A percentile compares a stretch with the other conserved stretches of the same genome.
phyloP scores from a whole-genome alignment of 2,113 vertebrate genomes.

The Grammomys surdaster region DNA sequence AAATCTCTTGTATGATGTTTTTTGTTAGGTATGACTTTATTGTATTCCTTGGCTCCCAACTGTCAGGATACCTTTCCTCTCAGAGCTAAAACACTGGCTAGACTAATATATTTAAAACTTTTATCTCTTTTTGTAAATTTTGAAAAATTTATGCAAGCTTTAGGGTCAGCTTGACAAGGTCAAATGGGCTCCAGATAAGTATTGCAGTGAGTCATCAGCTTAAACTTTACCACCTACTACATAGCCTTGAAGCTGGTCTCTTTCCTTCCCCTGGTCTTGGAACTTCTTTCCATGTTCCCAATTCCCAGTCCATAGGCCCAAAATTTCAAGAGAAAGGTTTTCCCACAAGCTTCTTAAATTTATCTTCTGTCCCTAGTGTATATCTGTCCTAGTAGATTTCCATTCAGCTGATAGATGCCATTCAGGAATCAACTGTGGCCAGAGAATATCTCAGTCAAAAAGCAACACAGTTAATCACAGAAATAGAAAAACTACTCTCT shows the following conservation, averaged over 20 bases:
- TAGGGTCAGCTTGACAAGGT: background rate
- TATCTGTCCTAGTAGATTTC: background rate
- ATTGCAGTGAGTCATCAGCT: background rate
- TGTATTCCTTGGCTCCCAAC: background rate
- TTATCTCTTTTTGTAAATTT: background rate
- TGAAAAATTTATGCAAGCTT: background rate
- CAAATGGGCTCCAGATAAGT: background rate
- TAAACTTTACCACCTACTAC: background rate
- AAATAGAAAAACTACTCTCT: background rate
- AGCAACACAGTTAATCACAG: background rate
- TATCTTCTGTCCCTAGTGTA: background rate
- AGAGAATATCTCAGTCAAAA: background rate
- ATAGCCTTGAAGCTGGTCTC: background rate
- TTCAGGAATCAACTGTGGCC: background rate
- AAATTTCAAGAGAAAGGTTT: background rate
- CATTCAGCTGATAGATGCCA: background rate
- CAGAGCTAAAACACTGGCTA: background rate
- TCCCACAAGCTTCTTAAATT: background rate
- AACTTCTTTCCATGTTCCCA: background rate
- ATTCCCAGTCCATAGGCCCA: background rate
- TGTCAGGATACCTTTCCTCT: background rate
- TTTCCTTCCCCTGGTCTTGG: background rate
- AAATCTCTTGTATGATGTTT: background rate
- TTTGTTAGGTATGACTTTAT: background rate
- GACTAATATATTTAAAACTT: background rate